Conservation (phyloP, 2,797 vertebrate species). For the Acanthurus tractus region DNA sequence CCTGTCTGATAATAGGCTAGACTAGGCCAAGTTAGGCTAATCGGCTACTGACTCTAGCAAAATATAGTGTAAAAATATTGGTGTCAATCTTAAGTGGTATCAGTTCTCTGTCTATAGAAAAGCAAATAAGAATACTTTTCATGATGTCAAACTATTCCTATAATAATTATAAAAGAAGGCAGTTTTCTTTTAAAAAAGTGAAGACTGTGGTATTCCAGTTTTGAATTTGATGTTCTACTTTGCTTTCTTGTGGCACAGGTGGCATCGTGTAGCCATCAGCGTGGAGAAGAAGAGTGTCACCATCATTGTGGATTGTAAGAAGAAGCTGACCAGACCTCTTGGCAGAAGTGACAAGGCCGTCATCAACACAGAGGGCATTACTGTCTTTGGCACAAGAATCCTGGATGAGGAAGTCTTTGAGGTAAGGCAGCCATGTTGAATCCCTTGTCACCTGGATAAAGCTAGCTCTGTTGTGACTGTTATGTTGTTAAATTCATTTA, state of each 20-base stretch:
- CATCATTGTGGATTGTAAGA: conserved; percentile 97
- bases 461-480: neutral
- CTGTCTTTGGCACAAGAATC: conserved; percentile 97
- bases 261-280: conserved; percentile 97
- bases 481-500: neutral
- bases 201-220: neutral
- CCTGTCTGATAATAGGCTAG: neutral
- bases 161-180: neutral
- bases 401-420: conserved; percentile 97
- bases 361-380: conserved; percentile 94
- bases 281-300: conserved; percentile 96
- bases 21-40: neutral
- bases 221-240: conserved; percentile 14
- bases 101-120: neutral
- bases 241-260: conserved; percentile 82
- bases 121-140: neutral
- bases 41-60: too few species aligned
- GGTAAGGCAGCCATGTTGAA: conserved; percentile 81
- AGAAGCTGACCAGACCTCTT: conserved; percentile 91
- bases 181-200: neutral
- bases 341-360: conserved; percentile 88
- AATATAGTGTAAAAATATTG: too few species aligned
- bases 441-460: neutral
- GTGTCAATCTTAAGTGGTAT: too few species aligned
- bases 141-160: neutral